These are phyloP conservation scores for Xylota sylvarum DNA, from an alignment of 2,888 invertebrate genomes.

Conservation along the genomic window DNA sequence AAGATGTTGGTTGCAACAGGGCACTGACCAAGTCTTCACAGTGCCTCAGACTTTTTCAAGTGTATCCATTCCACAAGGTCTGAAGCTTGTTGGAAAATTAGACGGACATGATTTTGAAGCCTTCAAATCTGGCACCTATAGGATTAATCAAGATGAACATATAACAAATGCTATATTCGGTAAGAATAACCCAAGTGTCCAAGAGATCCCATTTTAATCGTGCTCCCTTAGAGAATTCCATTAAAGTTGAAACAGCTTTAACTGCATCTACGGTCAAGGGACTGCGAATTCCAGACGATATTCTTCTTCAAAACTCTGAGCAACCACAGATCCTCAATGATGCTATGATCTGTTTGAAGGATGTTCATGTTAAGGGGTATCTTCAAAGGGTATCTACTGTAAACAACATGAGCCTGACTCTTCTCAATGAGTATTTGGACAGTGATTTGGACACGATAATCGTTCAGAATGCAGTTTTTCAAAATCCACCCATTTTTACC, in stretches of 20 bases:
- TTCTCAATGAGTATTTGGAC: constrained; percentile 78
- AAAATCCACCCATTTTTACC: constrained; percentile 83
- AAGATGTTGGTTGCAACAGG: constrained; percentile 83
- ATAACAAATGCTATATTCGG: constrained; percentile 85
- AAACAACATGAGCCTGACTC: constrained; percentile 79
- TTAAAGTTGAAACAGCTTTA: constrained; percentile 79
- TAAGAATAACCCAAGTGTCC: constrained; percentile 74
- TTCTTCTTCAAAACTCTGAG: constrained; percentile 82
- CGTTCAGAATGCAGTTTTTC: constrained; percentile 85
- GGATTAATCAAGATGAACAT: constrained; percentile 85
- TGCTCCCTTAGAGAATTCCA: constrained; percentile 80
- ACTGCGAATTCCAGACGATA: constrained; percentile 85
- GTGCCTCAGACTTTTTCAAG: constrained; percentile 80
- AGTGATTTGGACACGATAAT: constrained; percentile 78
- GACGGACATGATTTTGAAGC: constrained; percentile 85
- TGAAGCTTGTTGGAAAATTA: constrained; percentile 81
- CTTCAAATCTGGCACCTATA: constrained; percentile 85
- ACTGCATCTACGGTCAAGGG: constrained; percentile 82
- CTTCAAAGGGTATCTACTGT: constrained; percentile 79
- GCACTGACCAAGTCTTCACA: constrained; percentile 82
- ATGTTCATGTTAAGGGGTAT: constrained; percentile 75
- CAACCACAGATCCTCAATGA: constrained; percentile 78
- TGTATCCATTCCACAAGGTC: constrained; percentile 77
- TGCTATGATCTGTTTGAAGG: constrained; percentile 76
- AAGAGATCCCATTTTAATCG: neutral